Percentiles rank a stretch among this genome's conserved stretches.
Conservation (phyloP, 2,888 invertebrate genomes). For the Parelbella ahira region DNA sequence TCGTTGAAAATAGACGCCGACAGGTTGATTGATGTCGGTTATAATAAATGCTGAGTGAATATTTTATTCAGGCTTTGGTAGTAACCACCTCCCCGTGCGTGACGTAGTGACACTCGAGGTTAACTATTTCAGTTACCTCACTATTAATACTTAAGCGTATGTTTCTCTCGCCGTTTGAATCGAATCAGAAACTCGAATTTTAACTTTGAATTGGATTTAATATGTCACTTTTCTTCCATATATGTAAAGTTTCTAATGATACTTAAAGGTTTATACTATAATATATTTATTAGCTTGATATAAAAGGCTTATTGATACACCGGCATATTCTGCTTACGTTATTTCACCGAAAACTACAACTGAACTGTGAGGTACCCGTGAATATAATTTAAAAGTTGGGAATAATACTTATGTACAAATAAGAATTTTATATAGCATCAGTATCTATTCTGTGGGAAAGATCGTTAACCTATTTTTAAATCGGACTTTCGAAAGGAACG, state of each 20-base stretch:
- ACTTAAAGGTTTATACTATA: too few species aligned
- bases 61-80: constrained; percentile 61
- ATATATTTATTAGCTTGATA: too few species aligned
- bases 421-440: constrained; percentile 49
- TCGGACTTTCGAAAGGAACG: constrained; percentile 61
- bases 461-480: constrained; percentile 70
- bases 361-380: too few species aligned
- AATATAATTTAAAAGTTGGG: too few species aligned
- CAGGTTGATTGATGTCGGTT: constrained; percentile 68
- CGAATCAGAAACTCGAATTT: too few species aligned
- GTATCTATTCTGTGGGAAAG: constrained; percentile 57
- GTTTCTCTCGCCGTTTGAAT: constrained; percentile 46
- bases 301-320: too few species aligned
- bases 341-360: too few species aligned
- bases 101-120: constrained; percentile 58
- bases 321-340: too few species aligned
- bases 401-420: too few species aligned
- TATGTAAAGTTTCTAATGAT: too few species aligned
- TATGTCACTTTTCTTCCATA: too few species aligned
- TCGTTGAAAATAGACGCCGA: constrained; percentile 63
- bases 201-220: too few species aligned
- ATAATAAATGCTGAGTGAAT: constrained; percentile 66
- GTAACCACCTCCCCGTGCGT: constrained; percentile 52
- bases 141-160: constrained; percentile 61
- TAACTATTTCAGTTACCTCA: constrained; percentile 61